A percentile compares a stretch with the other conserved stretches of the same genome.
These are phyloP conservation scores for Stomorhina lunata DNA, from an alignment of 2,888 invertebrate genomes.

Conservation along the genomic window DNA sequence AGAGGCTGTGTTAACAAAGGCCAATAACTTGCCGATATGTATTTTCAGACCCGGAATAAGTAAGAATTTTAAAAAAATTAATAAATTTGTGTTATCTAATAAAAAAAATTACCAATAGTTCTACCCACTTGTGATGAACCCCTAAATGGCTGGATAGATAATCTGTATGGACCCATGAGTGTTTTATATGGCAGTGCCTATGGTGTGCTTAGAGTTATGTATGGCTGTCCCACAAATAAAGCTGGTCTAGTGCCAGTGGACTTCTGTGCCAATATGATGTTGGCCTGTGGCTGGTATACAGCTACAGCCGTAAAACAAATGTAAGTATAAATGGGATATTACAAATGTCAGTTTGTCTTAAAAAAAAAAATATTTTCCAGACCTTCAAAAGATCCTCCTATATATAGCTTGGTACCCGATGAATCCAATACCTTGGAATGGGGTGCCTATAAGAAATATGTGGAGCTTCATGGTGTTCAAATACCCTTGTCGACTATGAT, in stretches of 20 bases:
- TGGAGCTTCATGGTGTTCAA: constrained; percentile 78
- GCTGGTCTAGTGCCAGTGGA: constrained; percentile 81
- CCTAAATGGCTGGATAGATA: constrained; percentile 85
- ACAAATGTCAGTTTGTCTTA: background rate
- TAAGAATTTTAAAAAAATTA: constrained; percentile 70
- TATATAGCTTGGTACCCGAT: constrained; percentile 92
- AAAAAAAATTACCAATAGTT: constrained; percentile 72
- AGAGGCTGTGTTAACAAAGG: constrained; percentile 82
- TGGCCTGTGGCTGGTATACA: constrained; percentile 80
- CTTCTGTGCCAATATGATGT: constrained; percentile 79
- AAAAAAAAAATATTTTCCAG: constrained; percentile 5
- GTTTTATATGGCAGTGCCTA: constrained; percentile 81
- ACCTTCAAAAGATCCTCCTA: constrained; percentile 63
- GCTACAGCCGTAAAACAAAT: constrained; percentile 69
- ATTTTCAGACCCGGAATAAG: constrained; percentile 87
- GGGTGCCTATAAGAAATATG: constrained; percentile 82
- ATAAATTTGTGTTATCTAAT: background rate
- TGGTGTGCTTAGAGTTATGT: constrained; percentile 81
- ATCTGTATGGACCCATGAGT: constrained; percentile 83
- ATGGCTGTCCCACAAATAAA: constrained; percentile 72
- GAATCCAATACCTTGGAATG: constrained; percentile 89
- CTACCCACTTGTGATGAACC: constrained; percentile 81
- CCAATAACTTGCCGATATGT: constrained; percentile 83
- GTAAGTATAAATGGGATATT: constrained; percentile 1
- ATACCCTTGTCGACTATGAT: constrained; percentile 84